phyloP scores from a whole-genome alignment of 1,140 invertebrate species.

The Brachionus calyciflorus region DNA sequence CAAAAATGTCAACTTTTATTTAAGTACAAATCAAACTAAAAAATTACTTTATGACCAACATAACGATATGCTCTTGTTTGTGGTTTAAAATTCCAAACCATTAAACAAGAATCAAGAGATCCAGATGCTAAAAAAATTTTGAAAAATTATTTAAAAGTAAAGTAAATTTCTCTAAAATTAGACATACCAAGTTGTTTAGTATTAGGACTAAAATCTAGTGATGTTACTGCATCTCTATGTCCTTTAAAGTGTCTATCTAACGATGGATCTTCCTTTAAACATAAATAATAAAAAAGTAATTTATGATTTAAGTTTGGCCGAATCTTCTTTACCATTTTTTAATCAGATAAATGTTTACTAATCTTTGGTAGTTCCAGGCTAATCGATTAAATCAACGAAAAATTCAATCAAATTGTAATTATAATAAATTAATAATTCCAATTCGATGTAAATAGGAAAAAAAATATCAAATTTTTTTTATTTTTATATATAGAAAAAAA shows the following conservation, averaged over 20 bases:
- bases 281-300: background rate
- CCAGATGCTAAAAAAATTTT: conserved; percentile 64
- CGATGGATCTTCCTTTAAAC: conserved; percentile 63
- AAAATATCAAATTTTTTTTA: too few species aligned
- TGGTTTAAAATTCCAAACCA: conserved; percentile 74
- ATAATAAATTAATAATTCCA: too few species aligned
- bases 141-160: background rate
- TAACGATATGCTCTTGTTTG: conserved; percentile 63
- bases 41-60: conserved; percentile 58
- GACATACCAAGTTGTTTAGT: conserved; percentile 67
- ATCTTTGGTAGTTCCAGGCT: too few species aligned
- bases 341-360: too few species aligned
- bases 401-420: too few species aligned
- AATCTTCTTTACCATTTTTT: conserved; percentile 25
- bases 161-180: background rate
- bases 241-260: conserved; percentile 76
- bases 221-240: conserved; percentile 71
- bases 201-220: conserved; percentile 73
- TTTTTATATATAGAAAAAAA: too few species aligned
- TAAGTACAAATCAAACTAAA: conserved; percentile 48
- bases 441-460: too few species aligned
- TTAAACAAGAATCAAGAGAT: conserved; percentile 72
- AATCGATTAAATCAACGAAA: too few species aligned
- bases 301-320: background rate
- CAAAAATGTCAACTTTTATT: background rate